Evolutionary conservation across 2,888 invertebrate species (phyloP).

Genomic region (Aethes cnicana): DNA sequence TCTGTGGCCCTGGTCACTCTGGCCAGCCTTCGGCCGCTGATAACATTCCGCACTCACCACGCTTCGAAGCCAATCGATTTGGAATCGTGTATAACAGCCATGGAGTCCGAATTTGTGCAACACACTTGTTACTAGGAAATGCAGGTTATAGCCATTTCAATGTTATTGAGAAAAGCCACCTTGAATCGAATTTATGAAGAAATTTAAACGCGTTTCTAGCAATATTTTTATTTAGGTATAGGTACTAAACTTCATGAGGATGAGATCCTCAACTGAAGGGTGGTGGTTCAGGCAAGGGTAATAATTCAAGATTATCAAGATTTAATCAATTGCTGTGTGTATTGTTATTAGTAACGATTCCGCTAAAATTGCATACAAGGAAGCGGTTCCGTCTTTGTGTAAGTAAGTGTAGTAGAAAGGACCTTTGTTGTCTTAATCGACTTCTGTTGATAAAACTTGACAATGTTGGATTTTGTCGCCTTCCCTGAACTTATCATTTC

Average conservation of each 20-base stretch:
- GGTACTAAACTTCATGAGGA: no score
- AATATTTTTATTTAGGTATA: no score
- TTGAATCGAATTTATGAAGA: neutral
- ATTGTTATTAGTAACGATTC: constrained; percentile 1
- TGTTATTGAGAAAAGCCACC: neutral
- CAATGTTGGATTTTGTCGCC: no score
- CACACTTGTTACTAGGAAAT: constrained; percentile 15
- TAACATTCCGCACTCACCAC: constrained; percentile 36
- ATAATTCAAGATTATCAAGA: no score
- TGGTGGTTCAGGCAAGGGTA: no score
- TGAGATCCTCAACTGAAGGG: no score
- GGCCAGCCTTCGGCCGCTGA: constrained; percentile 38
- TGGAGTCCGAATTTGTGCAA: constrained; percentile 9
- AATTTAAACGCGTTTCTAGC: no score
- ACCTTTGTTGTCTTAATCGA: constrained; percentile 5
- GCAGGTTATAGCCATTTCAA: neutral
- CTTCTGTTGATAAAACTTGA: neutral
- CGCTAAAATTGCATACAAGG: constrained; percentile 14
- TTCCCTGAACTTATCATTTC: neutral
- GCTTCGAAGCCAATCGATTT: constrained; percentile 27
- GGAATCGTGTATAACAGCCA: constrained; percentile 9
- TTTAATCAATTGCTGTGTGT: constrained; percentile 7
- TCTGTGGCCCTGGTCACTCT: no score
- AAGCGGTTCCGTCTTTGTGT: constrained; percentile 5
- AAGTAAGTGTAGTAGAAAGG: constrained; percentile 6